Conservation (phyloP, 23 tunicate species). For the Styela plicata region DNA sequence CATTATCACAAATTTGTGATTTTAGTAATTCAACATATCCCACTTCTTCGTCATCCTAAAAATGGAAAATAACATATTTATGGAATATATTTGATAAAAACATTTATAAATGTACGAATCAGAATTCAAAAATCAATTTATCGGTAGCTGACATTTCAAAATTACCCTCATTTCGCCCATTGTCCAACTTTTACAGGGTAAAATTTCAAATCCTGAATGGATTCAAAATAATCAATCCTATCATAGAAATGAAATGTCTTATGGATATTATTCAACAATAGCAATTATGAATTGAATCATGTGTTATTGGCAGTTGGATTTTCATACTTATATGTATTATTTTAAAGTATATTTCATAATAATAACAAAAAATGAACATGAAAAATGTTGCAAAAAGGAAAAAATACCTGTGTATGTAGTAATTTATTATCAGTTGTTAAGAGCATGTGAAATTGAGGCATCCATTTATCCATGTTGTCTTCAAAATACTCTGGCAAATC, state of each 20-base stretch:
- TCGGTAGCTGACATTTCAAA: not conserved
- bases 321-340: too few relatives aligned
- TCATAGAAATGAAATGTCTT: too few relatives aligned
- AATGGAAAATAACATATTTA: too few relatives aligned
- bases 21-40: slow-evolving; percentile 77
- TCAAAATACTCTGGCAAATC: slow-evolving; percentile 97
- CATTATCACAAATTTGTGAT: slow-evolving; percentile 92
- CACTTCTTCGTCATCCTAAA: slow-evolving; percentile 74
- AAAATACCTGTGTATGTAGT: slow-evolving; percentile 70
- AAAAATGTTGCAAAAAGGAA: too few relatives aligned
- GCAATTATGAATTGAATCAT: too few relatives aligned
- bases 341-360: too few relatives aligned
- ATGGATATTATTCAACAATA: too few relatives aligned
- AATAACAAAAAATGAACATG: too few relatives aligned
- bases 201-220: not conserved
- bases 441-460: slow-evolving; percentile 65
- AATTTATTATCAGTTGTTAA: slow-evolving; percentile 57
- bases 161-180: not conserved
- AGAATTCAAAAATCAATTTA: not conserved
- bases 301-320: too few relatives aligned
- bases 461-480: slow-evolving; percentile 95
- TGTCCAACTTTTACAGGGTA: not conserved
- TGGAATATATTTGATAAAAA: too few relatives aligned
- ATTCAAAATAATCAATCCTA: too few relatives aligned
- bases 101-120: not conserved